Evolutionary conservation across 2,113 vertebrate species (phyloP), one percentile per base, ranked within the genome.

Genomic region (Diphyllodes magnificus): DNA sequence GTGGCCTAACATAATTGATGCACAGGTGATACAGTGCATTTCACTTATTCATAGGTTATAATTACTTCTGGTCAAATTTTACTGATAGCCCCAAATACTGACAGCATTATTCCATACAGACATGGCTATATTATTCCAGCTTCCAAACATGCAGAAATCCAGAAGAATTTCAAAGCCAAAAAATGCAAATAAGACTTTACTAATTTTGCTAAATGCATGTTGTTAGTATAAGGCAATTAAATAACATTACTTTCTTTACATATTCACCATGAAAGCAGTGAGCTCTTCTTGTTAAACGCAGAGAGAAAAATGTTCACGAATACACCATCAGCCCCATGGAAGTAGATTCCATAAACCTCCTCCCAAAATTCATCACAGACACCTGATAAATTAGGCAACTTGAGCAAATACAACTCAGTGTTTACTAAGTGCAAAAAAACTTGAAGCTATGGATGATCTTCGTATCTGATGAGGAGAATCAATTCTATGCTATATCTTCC

Each of bases 311-410:
- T 39, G 25, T 30, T 5, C 31, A 31, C 35, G 4, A 53, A 39
- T 30, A 57, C 7, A 70, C 8, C 4, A 73, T 2, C 6, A 59
- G 30, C 20, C 44, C 7, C 27, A 57, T 4, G 14, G 15, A 82
- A 80, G 42, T 2, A 27, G 8, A 28, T 33, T 53, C 17, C 28
- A 28, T 37, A 71, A n/a, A 14, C 0, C 0, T 3, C 13, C 53
- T 44, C 21, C 7, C 10, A 51, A 35, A 88, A 75, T 27, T 60
- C 10, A 80, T 45, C 30, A 64, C 11, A 78, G 28, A 47, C 8
- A 63, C 4, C 15, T 37, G 28, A 57, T 12, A 68, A 75, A 54
- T 33, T 19, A 18, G 8, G 33, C 42, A 63, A 27, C 9, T 40
- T 1, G 1, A 71, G 31, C 2, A 61, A 90, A 53, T 5, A 27